Evolutionary conservation across 2,888 invertebrate species (phyloP), one percentile per base, ranked within the genome.

Genomic region (Aporophyla nigra): DNA sequence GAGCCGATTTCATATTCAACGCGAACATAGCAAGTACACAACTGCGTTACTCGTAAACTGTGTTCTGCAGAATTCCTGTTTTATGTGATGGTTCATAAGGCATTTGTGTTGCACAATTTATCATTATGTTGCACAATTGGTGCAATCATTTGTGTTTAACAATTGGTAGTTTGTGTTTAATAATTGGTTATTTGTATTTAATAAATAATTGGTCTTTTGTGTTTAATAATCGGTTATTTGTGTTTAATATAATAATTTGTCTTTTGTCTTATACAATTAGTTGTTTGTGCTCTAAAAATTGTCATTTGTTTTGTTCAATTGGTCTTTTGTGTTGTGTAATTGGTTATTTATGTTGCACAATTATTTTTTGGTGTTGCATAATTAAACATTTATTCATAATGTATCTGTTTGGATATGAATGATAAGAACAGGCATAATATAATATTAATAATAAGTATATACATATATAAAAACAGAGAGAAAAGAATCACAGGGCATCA

Each of bases 1-100:
- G 86, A 71, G 67, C 73, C 46, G 14, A 71, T 86, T 83, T 56
- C 68, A 61, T 86, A 82, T 83, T 83, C 78, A 61, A 61, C 68
- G 24, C 54, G 24, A 67, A 56, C 65, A 77, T 70, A 63, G 72
- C 63, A 73, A 76, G 67, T 61, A 40, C 49, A 46, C 12, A 14
- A 27, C 14, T 54, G 24, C n/a, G 40, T 62, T 80, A 61, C 24
- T 73, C 69, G 72, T 82, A 66, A 71, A 76, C 61, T 49, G 65
- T 59, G 54, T 53, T 59, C 43, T 46, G 40, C 54, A 51, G 33
- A 58, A 68, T 53, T 69, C 33, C 69, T 49, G 65, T 12, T 82
- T 71, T 63, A 68, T 71, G 67, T 71, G 53, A 72, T 63, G n/a
- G 61, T 46, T 56, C 51, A 69, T 71, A 65, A 49, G 66, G 54